Base-by-base conservation (phyloP, 2,797 vertebrate species). In the Decapterus maruadsi region DNA sequence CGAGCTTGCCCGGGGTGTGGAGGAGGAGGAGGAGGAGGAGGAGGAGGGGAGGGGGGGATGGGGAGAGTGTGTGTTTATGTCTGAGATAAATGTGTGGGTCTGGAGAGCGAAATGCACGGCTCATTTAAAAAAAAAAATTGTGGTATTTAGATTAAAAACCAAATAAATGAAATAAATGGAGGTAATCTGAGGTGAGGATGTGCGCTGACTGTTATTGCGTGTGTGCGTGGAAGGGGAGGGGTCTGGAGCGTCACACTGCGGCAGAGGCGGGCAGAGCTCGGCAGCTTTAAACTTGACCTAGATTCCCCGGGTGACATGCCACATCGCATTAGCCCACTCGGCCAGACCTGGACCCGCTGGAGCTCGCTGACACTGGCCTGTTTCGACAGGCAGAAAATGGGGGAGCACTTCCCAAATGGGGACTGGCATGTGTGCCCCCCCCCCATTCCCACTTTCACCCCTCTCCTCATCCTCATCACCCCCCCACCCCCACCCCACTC, bases 221-320 rank as follows among this genome's bases (percentile, higher is more conserved):
- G 80, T 38, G 42, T 68, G 56, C 26, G 26, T 26, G 26, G 66
- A 63, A 65, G 75, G 75, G 84, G 77, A 42, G 82, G 84, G 79
- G 56, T 75, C 55, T 7, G 75, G 57, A 75, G 90, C 80, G 75
- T 89, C 84, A 89, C 90, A 90, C 86, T 93, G 89, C 91, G 82
- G 90, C 87, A 90, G 71, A 82, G 87, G 81, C 83, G 72, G 85
- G 82, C 63, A 79, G 80, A 91, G 81, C 40, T 8, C 88, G 92
- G 81, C 75, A 84, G 92, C 93, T 95, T 93, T 94, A 93, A 96
- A 96, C 95, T 94, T 97, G 97, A 97, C 96, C 96, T 96, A 97
- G 93, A 97, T 97, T 95, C 89, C 70, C 70, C 83, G 87, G 91
- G 90, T 93, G 95, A 95, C 94, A 95, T 60, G 96, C 93, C 96